Evolutionary conservation across 1,140 invertebrate species (phyloP).

Genomic region (Trachymyrmex cornetzi): DNA sequence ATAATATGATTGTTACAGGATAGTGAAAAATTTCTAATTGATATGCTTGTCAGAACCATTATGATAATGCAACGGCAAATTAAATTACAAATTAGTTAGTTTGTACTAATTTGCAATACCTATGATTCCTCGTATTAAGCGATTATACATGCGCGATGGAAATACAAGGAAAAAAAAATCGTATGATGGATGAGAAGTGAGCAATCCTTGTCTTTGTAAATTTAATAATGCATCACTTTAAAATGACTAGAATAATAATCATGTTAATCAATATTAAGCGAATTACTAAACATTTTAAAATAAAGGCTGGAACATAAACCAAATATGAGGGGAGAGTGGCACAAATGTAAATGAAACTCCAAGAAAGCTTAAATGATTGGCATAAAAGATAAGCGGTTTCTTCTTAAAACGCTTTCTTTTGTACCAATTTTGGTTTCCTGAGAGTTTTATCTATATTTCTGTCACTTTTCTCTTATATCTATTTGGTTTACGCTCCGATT

Average conservation of each 20-base stretch:
- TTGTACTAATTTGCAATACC: constrained; percentile 30
- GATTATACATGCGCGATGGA: not conserved
- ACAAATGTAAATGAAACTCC: too few species aligned
- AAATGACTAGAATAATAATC: not conserved
- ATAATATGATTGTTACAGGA: not conserved
- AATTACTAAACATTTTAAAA: not conserved
- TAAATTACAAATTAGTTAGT: constrained; percentile 48
- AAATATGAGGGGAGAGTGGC: too few species aligned
- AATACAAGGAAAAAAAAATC: constrained; percentile 21
- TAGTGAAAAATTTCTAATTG: not conserved
- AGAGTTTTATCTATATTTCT: too few species aligned
- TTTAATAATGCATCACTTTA: not conserved
- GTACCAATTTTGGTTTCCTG: too few species aligned
- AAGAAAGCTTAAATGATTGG: too few species aligned
- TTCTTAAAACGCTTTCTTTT: too few species aligned
- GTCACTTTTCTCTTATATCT: too few species aligned
- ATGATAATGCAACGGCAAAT: not conserved
- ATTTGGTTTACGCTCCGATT: too few species aligned
- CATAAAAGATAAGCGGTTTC: too few species aligned
- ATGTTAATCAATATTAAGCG: not conserved
- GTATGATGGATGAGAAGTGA: not conserved
- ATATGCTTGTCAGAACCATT: not conserved
- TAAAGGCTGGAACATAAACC: too few species aligned
- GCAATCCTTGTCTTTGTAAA: constrained; percentile 9
- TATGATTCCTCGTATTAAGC: not conserved